These are phyloP conservation scores for Pseudochirops cupreus DNA, from an alignment of 2,797 vertebrate genomes.

Conservation along the genomic window DNA sequence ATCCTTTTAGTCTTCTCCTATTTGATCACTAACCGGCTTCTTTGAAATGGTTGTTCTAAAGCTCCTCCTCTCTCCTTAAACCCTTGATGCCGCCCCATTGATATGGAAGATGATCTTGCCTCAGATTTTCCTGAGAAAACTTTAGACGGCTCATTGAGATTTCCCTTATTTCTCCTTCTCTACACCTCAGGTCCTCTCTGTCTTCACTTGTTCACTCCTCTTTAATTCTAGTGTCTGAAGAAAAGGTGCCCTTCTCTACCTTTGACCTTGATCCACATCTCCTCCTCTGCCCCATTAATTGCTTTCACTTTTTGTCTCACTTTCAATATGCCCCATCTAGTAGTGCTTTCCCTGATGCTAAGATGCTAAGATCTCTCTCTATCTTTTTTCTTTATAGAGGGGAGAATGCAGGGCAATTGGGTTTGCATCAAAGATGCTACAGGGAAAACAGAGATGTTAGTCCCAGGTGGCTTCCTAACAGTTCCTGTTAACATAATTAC, in stretches of 20 bases:
- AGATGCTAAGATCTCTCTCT: not conserved
- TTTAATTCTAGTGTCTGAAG: not conserved
- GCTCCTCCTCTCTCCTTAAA: not conserved
- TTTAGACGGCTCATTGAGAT: not conserved
- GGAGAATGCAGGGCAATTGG: too few relatives aligned
- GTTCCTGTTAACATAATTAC: not conserved
- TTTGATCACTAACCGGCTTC: not conserved
- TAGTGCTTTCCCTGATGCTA: not conserved
- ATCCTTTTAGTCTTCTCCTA: not conserved
- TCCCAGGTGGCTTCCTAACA: not conserved
- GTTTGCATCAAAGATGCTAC: accelerated
- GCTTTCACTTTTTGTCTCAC: not conserved
- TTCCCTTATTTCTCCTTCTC: not conserved
- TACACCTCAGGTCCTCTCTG: not conserved
- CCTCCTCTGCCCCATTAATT: not conserved
- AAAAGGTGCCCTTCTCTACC: not conserved
- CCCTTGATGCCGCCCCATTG: not conserved
- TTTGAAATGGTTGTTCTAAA: not conserved
- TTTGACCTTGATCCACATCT: not conserved
- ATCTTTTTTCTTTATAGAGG: too few relatives aligned
- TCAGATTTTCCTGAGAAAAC: not conserved
- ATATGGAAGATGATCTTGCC: not conserved
- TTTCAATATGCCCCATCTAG: not conserved
- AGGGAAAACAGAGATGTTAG: not conserved
- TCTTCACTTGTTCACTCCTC: not conserved